phyloP scores from a whole-genome alignment of 2,888 invertebrate genomes.

The Proisotoma minuta region DNA sequence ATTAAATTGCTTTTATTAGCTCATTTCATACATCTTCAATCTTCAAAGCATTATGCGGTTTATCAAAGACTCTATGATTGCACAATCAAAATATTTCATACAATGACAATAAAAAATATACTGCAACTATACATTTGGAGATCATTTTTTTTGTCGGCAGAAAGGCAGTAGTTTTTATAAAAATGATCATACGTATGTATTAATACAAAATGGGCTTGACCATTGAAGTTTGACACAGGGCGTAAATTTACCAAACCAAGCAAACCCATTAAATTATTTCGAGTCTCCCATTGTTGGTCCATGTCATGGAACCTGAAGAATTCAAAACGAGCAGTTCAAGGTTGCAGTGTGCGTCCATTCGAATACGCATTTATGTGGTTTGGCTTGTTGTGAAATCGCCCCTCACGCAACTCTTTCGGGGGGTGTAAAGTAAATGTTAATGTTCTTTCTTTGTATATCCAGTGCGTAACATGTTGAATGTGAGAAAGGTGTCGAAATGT shows the following conservation, averaged over 20 bases:
- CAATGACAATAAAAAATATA: too few species aligned
- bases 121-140: too few species aligned
- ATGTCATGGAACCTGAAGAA: not conserved
- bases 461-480: not conserved
- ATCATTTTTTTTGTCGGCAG: too few species aligned
- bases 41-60: too few species aligned
- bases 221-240: not conserved
- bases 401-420: not conserved
- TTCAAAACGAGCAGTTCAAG: not conserved
- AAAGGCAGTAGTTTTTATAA: too few species aligned
- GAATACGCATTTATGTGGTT: too few species aligned
- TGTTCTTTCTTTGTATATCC: not conserved
- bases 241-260: not conserved
- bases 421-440: not conserved
- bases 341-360: not conserved
- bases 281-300: not conserved
- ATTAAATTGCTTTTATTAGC: too few species aligned
- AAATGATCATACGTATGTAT: too few species aligned
- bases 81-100: too few species aligned
- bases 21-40: too few species aligned
- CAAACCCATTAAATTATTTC: not conserved
- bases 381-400: not conserved
- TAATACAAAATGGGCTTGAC: too few species aligned
- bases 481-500: slow-evolving; percentile 7
- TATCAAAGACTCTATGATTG: too few species aligned